These are phyloP conservation scores for Hyposoter didymator DNA, from an alignment of 2,888 invertebrate species.

Conservation along the genomic window DNA sequence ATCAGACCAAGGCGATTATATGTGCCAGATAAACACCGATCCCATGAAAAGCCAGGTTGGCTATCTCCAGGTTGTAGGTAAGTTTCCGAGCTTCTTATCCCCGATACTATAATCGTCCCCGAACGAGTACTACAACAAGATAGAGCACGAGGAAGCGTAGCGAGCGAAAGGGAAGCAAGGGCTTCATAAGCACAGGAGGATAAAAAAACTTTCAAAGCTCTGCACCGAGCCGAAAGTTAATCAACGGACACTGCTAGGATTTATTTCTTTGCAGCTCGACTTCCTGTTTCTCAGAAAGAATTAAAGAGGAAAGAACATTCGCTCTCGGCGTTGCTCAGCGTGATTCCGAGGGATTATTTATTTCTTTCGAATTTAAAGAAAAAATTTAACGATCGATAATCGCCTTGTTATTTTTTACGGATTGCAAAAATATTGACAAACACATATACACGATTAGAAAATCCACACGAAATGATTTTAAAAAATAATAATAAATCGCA, in stretches of 20 bases:
- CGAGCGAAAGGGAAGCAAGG: neutral
- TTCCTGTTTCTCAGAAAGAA: neutral
- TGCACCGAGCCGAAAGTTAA: constrained; percentile 12
- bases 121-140: neutral
- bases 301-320: neutral
- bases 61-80: constrained; percentile 88
- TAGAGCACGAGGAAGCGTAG: neutral
- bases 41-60: constrained; percentile 91
- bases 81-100: constrained; percentile 76
- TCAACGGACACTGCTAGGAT: constrained; percentile 4
- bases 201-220: constrained; percentile 13
- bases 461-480: neutral
- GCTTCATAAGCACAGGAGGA: neutral
- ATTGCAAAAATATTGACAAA: neutral
- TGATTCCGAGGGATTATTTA: neutral
- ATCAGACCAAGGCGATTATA: constrained; percentile 93
- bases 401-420: neutral
- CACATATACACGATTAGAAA: constrained; percentile 5
- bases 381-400: neutral
- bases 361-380: too few species aligned
- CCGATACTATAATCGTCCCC: constrained; percentile 31
- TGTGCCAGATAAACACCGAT: constrained; percentile 91
- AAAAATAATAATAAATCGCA: constrained; percentile 7
- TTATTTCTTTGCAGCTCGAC: constrained; percentile 8
- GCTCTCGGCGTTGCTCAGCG: neutral